phyloP scores from a whole-genome alignment of 1,140 invertebrate species.

The Drosophila arizonae region DNA sequence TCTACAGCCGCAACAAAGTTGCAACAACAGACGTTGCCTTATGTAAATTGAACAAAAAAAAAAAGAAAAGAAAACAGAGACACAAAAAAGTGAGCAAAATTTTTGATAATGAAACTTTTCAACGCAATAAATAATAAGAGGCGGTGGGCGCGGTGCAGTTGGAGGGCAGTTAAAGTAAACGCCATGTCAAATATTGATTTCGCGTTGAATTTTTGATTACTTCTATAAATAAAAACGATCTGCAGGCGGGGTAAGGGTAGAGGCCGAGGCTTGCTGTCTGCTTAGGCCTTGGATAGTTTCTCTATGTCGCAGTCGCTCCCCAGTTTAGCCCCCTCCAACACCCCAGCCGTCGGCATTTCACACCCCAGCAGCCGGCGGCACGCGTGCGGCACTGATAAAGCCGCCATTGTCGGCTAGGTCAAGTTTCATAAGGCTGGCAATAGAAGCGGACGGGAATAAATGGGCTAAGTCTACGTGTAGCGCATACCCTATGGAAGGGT shows the following conservation, averaged over 20 bases:
- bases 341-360: conserved; percentile 3
- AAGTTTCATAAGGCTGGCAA: conserved; percentile 52
- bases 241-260: background rate
- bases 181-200: conserved; percentile 72
- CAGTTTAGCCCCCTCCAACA: conserved; percentile 1
- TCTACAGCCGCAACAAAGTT: conserved; percentile 64
- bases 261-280: background rate
- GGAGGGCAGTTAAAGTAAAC: background rate
- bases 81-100: conserved; percentile 27
- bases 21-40: conserved; percentile 63
- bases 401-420: conserved; percentile 60
- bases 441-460: background rate
- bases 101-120: conserved; percentile 78
- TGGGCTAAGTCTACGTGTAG: background rate
- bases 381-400: conserved; percentile 68
- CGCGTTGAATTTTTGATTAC: conserved; percentile 75
- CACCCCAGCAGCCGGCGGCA: conserved; percentile 35
- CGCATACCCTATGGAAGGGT: background rate
- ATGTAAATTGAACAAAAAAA: conserved; percentile 68
- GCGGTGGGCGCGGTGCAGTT: conserved; percentile 21
- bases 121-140: conserved; percentile 75
- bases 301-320: background rate
- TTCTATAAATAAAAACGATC: conserved; percentile 65
- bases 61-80: conserved; percentile 15
- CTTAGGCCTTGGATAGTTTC: conserved; percentile 4